Percentiles rank a stretch among this genome's conserved stretches.
Conservation (phyloP, 1,140 invertebrate species). For the Zaprionus gabonicus region DNA sequence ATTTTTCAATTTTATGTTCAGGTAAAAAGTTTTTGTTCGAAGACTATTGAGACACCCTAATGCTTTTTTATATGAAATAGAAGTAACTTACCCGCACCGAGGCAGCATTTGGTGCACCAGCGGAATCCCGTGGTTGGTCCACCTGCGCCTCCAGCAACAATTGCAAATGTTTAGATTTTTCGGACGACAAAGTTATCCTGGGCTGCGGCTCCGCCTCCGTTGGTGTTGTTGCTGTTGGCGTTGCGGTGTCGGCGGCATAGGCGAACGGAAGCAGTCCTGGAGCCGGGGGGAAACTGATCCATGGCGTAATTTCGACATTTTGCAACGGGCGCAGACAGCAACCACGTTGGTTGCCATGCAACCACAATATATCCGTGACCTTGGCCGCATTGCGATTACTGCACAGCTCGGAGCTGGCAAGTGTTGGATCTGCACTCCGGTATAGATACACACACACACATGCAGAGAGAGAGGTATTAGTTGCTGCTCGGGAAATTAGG, state of each 20-base stretch:
- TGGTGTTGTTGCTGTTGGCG: constrained; percentile 19
- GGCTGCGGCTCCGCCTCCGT: constrained; percentile 32
- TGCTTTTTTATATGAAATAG: background rate
- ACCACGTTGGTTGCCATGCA: constrained; percentile 85
- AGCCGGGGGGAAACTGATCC: constrained; percentile 74
- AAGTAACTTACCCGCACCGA: constrained; percentile 58
- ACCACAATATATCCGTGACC: constrained; percentile 86
- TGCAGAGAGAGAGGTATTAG: background rate
- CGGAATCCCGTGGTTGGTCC: constrained; percentile 25
- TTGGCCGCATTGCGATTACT: constrained; percentile 85
- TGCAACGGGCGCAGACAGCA: constrained; percentile 85
- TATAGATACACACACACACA: background rate
- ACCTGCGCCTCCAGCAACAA: constrained; percentile 67
- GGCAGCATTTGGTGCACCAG: constrained; percentile 20
- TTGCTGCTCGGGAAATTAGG: background rate
- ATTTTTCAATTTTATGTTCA: no score
- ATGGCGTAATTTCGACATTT: constrained; percentile 81
- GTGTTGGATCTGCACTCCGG: constrained; percentile 61
- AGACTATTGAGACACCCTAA: background rate
- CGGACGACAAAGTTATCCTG: constrained; percentile 44
- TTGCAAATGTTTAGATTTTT: constrained; percentile 53
- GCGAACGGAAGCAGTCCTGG: constrained; percentile 71
- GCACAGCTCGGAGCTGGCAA: constrained; percentile 85
- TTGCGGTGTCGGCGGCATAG: constrained; percentile 45
- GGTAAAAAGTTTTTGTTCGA: background rate